Base-by-base conservation (phyloP, 2,888 invertebrate genomes). In the Amorpha juglandis region DNA sequence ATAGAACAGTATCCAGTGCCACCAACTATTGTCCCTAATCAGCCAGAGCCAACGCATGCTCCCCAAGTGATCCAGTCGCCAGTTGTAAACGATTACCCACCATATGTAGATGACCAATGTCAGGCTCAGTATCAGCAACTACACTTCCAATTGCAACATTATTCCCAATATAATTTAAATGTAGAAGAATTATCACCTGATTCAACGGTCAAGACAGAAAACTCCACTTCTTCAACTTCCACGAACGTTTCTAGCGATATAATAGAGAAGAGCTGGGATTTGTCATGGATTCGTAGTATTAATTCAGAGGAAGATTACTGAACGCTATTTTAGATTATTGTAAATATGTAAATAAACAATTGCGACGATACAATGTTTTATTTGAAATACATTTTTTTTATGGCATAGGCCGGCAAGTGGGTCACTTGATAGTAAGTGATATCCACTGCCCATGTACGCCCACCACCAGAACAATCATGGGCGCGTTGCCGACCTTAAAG, bases 261-360 rank as follows among this genome's bases (percentile, higher is more conserved):
- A 1, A 68, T 71, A 42, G 82, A 79, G 0, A 78, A 76, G 42
- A 85, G 73, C 64, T 88, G 85, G 82, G 88, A 89, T 64, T 69
- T 86, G n/a, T 88, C 90, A 0, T 89, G 89, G 90, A 81, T 89
- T 45, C 79, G 75, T 14, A 78, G 80, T 67, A 80, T 88, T 63
- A 72, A 85, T 19, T 71, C 73, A 14, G 83, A 84, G 52, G 86
- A 87, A 0, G 84, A 86, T 55, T 79, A 70, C 70, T 83, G 72
- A 55, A n/a, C 6, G 12, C 38, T 33, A 48, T 2, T 64, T 47
- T 53, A 50, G 65, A 62, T 55, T 68, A 63, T 63, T 70, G 69
- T 72, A 71, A 74, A 71, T 69, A 63, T 68, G 70, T 63, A 63
- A 68, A 68, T 21, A 14, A 12, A 11, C 14, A 1, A 45, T 45